Evolutionary conservation across 2,113 vertebrate species (phyloP), one percentile per base, ranked within the genome.

Genomic region (Aptenodytes patagonicus): DNA sequence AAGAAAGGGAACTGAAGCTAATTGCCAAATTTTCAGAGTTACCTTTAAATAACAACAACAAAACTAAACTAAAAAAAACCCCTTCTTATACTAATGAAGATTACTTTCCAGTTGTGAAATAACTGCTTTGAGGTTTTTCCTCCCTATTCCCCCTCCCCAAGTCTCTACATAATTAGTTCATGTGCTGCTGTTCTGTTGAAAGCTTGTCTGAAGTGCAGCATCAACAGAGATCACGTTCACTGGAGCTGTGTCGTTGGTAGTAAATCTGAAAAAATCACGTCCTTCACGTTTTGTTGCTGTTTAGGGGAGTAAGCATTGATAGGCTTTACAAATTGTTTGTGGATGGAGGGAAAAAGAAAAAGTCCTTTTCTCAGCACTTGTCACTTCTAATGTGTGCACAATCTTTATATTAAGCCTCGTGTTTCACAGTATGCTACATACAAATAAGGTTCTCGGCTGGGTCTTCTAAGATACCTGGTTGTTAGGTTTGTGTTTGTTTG

Each of bases 141-240:
- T 73, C 10, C 18, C 4, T 18, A 1, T 58, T 49, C 2, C 2
- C 42, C 13, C 14, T 14, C 44, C 5, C 6, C 11, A 26, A 9
- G 31, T 65, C 11, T 76, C 9, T 54, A 24, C 17, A 10, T 58
- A 32, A 52, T 70, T 52, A 31, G 17, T 89, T 77, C 1, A 6
- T 0, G 0, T 61, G 34, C 34, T 73, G 36, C 40, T 60, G 31
- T 58, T 89, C 12, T 47, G 0, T 4, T 46, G 72, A 51, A 66
- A 70, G 25, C 17, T 89, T 70, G 10, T 32, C 46, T 83, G 68
- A 83, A 13, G 40, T 76, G 46, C 55, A 62, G 0, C 26, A 24
- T 71, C 32, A 40, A 73, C 38, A 11, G 19, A 57, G 79, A 69
- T 46, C 5, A 6, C 18, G 1, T 34, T 84, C 16, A 47, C 17